These are phyloP conservation scores for Drosophila santomea DNA, from an alignment of 1,140 invertebrate species.

Conservation along the genomic window DNA sequence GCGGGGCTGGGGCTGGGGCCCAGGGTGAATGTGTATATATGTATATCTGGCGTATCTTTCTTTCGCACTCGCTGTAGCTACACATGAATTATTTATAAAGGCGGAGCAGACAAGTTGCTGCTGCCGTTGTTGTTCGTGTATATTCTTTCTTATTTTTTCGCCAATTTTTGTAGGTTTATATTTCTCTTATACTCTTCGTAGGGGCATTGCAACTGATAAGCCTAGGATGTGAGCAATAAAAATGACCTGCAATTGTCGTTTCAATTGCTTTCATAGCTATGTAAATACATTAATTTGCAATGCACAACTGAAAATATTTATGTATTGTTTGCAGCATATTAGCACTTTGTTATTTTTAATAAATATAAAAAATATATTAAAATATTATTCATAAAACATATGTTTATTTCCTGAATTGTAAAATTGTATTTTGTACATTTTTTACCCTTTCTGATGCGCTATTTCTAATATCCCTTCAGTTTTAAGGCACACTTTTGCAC, in stretches of 20 bases:
- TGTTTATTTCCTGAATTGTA: too few species aligned
- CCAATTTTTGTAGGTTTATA: constrained; percentile 35
- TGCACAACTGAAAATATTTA: too few species aligned
- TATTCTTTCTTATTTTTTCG: constrained; percentile 67
- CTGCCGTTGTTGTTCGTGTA: constrained; percentile 63
- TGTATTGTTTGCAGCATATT: too few species aligned
- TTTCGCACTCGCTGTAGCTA: constrained; percentile 77
- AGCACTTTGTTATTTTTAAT: too few species aligned
- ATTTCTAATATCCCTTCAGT: neutral
- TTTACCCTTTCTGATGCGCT: neutral
- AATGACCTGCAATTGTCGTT: too few species aligned
- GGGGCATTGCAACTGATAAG: neutral
- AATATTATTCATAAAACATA: too few species aligned
- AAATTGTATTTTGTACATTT: neutral
- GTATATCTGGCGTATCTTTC: constrained; percentile 79
- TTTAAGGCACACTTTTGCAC: too few species aligned
- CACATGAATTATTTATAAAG: constrained; percentile 85
- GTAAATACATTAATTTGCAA: too few species aligned
- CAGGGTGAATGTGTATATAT: constrained; percentile 34
- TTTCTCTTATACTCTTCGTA: constrained; percentile 38
- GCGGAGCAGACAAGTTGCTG: constrained; percentile 84
- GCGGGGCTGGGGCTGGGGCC: constrained; percentile 1
- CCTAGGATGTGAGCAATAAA: too few species aligned
- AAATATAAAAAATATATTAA: too few species aligned
- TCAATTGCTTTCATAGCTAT: too few species aligned